Conservation (phyloP, 2,797 vertebrate genomes). For the Sebastes oblongus region DNA sequence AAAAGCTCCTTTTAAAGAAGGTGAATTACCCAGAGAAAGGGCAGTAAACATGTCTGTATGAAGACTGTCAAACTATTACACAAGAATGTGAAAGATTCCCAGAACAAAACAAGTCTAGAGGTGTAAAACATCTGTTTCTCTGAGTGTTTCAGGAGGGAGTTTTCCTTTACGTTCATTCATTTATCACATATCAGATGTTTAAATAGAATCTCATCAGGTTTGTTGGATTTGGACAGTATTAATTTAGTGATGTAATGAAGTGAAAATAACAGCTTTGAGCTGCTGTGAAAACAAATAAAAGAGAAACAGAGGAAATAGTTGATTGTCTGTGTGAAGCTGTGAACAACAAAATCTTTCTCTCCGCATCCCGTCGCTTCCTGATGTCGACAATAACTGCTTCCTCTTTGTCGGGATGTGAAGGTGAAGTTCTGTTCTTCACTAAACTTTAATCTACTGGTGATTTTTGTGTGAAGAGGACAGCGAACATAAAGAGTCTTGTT, state of each 20-base stretch:
- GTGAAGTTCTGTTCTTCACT: not conserved
- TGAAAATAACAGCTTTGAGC: not conserved
- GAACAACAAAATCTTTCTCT: not conserved
- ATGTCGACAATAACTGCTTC: not conserved
- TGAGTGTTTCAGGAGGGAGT: not conserved
- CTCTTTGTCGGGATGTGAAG: not conserved
- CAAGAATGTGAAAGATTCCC: not conserved
- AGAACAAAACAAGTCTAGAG: not conserved
- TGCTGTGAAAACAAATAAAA: too few species aligned
- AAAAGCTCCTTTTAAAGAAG: too few species aligned
- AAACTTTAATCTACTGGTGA: not conserved
- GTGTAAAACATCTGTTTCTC: not conserved
- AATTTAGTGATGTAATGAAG: too few species aligned
- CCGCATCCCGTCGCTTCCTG: not conserved
- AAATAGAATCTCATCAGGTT: not conserved
- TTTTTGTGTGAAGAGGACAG: not conserved
- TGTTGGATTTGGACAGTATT: not conserved
- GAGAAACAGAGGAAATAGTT: not conserved
- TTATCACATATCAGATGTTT: not conserved
- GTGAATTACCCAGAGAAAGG: not conserved
- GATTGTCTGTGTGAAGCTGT: constrained; percentile 40
- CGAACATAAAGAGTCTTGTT: not conserved
- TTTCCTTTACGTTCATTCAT: not conserved
- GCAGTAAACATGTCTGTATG: not conserved
- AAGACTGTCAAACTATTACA: too few species aligned